These are phyloP conservation scores for Lichenostomus cassidix DNA, from an alignment of 2,113 vertebrate genomes.

Conservation along the genomic window DNA sequence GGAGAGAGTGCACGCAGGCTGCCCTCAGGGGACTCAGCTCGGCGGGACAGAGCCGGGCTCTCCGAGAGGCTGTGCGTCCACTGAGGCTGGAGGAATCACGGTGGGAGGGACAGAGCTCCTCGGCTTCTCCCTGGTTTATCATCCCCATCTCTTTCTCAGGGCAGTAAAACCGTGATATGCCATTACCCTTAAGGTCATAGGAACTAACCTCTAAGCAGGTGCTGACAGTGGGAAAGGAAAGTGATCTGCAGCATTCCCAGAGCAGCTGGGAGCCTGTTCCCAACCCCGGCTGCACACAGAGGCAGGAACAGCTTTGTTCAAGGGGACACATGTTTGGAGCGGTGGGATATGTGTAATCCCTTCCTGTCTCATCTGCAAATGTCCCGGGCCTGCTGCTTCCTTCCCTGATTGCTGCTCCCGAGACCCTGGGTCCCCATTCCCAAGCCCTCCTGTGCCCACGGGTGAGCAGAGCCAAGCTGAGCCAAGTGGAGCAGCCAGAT, in stretches of 20 bases:
- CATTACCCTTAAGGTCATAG: not conserved
- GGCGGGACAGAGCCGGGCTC: not conserved
- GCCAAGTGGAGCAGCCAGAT: not conserved
- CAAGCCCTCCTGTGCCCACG: not conserved
- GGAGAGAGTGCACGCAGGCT: constrained; percentile 29
- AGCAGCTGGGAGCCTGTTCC: constrained; percentile 39
- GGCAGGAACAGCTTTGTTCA: constrained; percentile 2
- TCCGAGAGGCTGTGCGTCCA: not conserved
- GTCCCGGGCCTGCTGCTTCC: not conserved
- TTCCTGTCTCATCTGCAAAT: constrained; percentile 37
- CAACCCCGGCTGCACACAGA: not conserved
- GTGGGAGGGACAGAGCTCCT: not conserved
- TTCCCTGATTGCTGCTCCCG: not conserved
- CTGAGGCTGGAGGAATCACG: not conserved
- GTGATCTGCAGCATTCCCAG: not conserved
- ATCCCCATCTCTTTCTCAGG: constrained; percentile 18
- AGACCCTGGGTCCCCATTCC: not conserved
- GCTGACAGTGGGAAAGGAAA: constrained; percentile 62
- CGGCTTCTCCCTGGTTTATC: not conserved
- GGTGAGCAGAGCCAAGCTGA: fast-evolving
- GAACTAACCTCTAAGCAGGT: constrained; percentile 56
- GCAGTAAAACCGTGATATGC: not conserved
- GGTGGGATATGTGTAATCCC: constrained; percentile 52
- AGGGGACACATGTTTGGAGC: not conserved
- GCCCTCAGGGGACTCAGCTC: constrained; percentile 7